These are phyloP conservation scores for Diploscapter pachys DNA, from an alignment of 1,140 invertebrate species.

Conservation along the genomic window DNA sequence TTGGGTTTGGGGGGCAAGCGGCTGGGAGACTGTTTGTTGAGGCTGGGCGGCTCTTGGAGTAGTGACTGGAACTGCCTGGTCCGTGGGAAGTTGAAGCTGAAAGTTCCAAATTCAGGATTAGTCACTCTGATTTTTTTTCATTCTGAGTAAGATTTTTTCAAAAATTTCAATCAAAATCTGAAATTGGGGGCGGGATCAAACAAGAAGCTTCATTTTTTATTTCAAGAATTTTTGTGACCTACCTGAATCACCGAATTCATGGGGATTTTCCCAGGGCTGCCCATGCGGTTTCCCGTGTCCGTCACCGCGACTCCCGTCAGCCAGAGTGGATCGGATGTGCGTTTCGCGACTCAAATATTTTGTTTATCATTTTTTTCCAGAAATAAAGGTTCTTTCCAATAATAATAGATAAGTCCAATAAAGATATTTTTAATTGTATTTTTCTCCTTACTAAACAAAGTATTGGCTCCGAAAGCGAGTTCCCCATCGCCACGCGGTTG, in stretches of 20 bases:
- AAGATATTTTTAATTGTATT: background rate
- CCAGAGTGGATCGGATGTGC: background rate
- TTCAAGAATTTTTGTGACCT: too few relatives aligned
- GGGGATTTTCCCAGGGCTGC: background rate
- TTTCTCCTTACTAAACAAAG: background rate
- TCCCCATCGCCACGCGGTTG: background rate
- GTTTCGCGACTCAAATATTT: background rate
- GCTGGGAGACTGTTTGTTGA: background rate
- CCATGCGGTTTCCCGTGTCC: constrained; percentile 10
- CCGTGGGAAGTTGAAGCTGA: too few relatives aligned
- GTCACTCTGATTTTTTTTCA: too few relatives aligned
- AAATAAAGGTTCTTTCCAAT: background rate
- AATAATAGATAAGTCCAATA: background rate
- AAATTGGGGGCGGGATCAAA: too few relatives aligned
- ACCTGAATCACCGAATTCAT: constrained; percentile 8
- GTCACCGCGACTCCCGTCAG: constrained; percentile 14
- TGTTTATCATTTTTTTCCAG: background rate
- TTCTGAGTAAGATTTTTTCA: too few relatives aligned
- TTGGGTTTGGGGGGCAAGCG: background rate
- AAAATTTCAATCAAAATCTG: too few relatives aligned
- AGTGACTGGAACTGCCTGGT: too few relatives aligned
- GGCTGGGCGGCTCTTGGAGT: too few relatives aligned
- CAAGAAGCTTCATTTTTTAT: too few relatives aligned
- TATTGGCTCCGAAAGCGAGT: background rate
- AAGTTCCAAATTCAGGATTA: too few relatives aligned